Evolutionary conservation across 1,140 invertebrate species (phyloP).

Genomic region (Drosophila tani): DNA sequence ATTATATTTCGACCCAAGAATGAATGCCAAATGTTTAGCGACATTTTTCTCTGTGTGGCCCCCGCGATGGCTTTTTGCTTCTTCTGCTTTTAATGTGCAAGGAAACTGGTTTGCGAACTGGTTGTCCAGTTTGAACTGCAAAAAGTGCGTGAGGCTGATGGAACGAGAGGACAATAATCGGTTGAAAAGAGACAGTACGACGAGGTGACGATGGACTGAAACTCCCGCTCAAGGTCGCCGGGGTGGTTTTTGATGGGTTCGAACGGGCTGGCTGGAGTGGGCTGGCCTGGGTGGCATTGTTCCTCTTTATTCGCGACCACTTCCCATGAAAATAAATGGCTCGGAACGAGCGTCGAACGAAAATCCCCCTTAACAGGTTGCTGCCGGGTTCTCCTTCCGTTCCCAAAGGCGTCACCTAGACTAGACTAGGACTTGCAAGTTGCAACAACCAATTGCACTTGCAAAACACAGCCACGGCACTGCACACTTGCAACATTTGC

Average conservation of each 20-base stretch:
- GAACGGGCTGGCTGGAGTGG: constrained; percentile 5
- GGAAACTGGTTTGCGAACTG: constrained; percentile 58
- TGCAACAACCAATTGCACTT: constrained; percentile 28
- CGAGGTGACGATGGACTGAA: constrained; percentile 32
- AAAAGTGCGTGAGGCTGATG: constrained; percentile 50
- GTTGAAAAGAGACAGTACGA: constrained; percentile 9
- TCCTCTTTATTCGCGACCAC: constrained; percentile 56
- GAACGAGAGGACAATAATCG: constrained; percentile 2
- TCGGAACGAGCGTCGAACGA: constrained; percentile 52
- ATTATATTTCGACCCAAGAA: not conserved
- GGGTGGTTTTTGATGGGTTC: constrained; percentile 17
- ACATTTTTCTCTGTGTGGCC: constrained; percentile 21
- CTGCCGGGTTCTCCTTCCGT: constrained; percentile 30
- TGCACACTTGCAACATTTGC: constrained; percentile 47
- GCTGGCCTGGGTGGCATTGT: constrained; percentile 26
- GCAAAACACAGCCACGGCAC: constrained; percentile 17
- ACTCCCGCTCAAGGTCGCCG: constrained; percentile 52
- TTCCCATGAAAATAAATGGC: constrained; percentile 77
- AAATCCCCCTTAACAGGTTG: constrained; percentile 47
- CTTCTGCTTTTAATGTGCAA: constrained; percentile 47
- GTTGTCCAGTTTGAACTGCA: constrained; percentile 46
- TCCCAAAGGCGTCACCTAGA: constrained; percentile 65
- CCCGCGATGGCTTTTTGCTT: constrained; percentile 35
- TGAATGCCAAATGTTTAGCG: not conserved
- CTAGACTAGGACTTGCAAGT: constrained; percentile 57